These are phyloP conservation scores for Rhopalosiphum nymphaeae DNA, from an alignment of 2,888 invertebrate species.

Conservation along the genomic window DNA sequence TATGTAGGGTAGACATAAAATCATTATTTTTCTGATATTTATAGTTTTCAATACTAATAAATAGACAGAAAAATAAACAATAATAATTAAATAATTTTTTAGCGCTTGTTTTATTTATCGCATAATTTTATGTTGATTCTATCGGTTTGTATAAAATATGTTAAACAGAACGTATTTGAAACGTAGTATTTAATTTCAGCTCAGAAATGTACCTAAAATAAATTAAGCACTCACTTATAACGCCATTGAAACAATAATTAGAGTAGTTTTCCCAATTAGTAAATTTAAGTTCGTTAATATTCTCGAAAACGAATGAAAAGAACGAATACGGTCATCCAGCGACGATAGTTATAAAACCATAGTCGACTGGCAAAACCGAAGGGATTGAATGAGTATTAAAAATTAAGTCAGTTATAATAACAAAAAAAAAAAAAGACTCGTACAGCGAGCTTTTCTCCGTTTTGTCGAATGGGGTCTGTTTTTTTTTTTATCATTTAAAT, in stretches of 20 bases:
- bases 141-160: neutral
- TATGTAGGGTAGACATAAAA: neutral
- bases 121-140: neutral
- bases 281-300: neutral
- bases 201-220: neutral
- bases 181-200: neutral
- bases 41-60: neutral
- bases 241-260: neutral
- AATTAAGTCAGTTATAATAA: neutral
- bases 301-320: neutral
- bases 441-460: neutral
- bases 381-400: neutral
- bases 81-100: neutral
- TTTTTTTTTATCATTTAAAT: neutral
- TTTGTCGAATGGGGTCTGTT: neutral
- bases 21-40: neutral
- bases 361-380: neutral
- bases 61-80: neutral
- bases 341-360: neutral
- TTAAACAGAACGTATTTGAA: neutral
- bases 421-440: neutral
- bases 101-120: neutral
- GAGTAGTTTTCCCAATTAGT: neutral
- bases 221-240: neutral
- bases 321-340: neutral